phyloP scores from a whole-genome alignment of 2,888 invertebrate genomes.

The Sarcophaga subvicina region DNA sequence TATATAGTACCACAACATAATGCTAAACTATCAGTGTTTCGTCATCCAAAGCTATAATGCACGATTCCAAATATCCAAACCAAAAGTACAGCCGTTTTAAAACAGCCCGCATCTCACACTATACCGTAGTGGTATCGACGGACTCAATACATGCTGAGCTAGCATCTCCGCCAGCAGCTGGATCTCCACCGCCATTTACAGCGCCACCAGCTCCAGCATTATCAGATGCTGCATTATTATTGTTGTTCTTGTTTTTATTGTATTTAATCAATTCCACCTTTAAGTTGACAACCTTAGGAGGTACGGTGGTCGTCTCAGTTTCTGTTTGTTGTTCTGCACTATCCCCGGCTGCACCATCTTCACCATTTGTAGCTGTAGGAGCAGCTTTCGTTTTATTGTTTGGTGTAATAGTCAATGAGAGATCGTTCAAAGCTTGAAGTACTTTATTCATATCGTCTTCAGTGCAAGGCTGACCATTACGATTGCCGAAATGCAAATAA shows the following conservation, averaged over 20 bases:
- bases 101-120: conserved; percentile 80
- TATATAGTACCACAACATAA: conserved; percentile 39
- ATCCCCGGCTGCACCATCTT: conserved; percentile 63
- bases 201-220: conserved; percentile 70
- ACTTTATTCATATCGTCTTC: conserved; percentile 80
- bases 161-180: conserved; percentile 72
- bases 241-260: conserved; percentile 73
- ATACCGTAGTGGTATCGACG: conserved; percentile 81
- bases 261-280: conserved; percentile 79
- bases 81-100: conserved; percentile 80
- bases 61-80: conserved; percentile 78
- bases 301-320: conserved; percentile 14
- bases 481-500: conserved; percentile 89
- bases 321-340: conserved; percentile 63
- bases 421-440: conserved; percentile 79
- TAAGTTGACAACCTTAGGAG: conserved; percentile 73
- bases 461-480: conserved; percentile 81
- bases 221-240: conserved; percentile 58
- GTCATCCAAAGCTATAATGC: conserved; percentile 72
- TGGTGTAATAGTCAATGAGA: conserved; percentile 77
- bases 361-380: conserved; percentile 65
- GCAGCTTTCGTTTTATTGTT: conserved; percentile 67
- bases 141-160: conserved; percentile 78
- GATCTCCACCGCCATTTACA: conserved; percentile 68
- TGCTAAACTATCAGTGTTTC: conserved; percentile 61